These are phyloP conservation scores for Ceramica pisi DNA, from an alignment of 2,888 invertebrate genomes.

Conservation along the genomic window DNA sequence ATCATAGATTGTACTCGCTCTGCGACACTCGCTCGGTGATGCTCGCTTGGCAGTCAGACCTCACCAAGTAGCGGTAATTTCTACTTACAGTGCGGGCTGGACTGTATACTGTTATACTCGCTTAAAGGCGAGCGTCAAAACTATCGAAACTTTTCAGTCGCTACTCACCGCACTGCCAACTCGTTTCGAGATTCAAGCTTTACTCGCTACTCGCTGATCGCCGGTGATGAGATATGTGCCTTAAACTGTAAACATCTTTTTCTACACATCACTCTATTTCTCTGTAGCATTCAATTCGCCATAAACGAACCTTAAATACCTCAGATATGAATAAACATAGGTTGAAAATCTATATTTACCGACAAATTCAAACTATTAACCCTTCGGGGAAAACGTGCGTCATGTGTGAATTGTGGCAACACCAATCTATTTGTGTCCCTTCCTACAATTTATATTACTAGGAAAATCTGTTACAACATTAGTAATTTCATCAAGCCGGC, in stretches of 20 bases:
- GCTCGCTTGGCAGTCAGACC: too few relatives aligned
- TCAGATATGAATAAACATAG: background rate
- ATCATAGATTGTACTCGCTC: too few relatives aligned
- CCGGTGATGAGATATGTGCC: too few relatives aligned
- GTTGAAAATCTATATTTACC: background rate
- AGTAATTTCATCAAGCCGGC: conserved; percentile 51
- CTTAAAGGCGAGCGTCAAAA: too few relatives aligned
- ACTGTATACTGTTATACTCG: too few relatives aligned
- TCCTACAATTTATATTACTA: conserved; percentile 5
- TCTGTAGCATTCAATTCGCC: background rate
- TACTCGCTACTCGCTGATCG: too few relatives aligned
- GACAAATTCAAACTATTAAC: background rate
- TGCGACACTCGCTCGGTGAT: too few relatives aligned
- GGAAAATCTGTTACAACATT: conserved; percentile 18
- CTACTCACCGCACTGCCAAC: too few relatives aligned
- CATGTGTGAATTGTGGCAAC: background rate
- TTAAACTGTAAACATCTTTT: background rate
- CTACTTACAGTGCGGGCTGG: too few relatives aligned
- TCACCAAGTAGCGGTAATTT: too few relatives aligned
- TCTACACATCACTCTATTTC: background rate
- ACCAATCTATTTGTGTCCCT: background rate
- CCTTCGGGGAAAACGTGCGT: background rate
- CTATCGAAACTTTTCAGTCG: too few relatives aligned
- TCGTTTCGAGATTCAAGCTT: too few relatives aligned
- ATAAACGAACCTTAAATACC: background rate